A percentile compares a stretch with the other conserved stretches of the same genome.
These are phyloP conservation scores for Sphecodes monilicornis DNA, from an alignment of 2,888 invertebrate genomes.

Conservation along the genomic window DNA sequence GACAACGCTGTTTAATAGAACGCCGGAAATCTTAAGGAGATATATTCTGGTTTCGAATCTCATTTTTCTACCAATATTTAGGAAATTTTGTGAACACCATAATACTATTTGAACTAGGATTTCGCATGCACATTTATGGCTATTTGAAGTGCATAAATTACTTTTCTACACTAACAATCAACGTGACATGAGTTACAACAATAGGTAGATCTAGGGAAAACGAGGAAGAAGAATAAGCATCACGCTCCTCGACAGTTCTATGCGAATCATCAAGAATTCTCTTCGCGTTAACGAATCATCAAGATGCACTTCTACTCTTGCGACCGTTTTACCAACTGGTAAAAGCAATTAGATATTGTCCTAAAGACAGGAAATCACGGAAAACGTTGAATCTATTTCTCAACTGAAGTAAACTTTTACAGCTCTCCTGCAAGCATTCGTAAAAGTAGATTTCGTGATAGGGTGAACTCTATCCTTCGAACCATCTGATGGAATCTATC, in stretches of 20 bases:
- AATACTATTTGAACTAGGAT: no score
- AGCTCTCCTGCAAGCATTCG: not conserved
- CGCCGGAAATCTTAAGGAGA: not conserved
- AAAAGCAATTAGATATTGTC: not conserved
- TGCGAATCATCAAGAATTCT: not conserved
- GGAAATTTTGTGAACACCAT: no score
- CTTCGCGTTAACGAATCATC: not conserved
- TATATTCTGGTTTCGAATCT: no score
- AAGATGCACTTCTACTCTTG: no score
- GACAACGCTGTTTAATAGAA: not conserved
- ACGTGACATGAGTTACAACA: no score
- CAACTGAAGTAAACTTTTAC: no score
- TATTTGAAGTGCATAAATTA: no score
- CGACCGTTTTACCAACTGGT: no score
- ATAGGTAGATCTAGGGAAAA: not conserved
- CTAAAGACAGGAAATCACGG: not conserved
- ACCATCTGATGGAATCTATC: not conserved
- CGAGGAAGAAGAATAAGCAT: not conserved
- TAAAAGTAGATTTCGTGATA: conserved; percentile 5
- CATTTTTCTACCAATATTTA: no score
- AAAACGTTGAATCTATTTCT: not conserved
- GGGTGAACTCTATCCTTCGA: not conserved
- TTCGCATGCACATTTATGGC: no score
- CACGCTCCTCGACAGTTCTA: not conserved
- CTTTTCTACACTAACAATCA: no score